phyloP scores from a whole-genome alignment of 2,113 vertebrate genomes.

The Hyperopisus bebe region DNA sequence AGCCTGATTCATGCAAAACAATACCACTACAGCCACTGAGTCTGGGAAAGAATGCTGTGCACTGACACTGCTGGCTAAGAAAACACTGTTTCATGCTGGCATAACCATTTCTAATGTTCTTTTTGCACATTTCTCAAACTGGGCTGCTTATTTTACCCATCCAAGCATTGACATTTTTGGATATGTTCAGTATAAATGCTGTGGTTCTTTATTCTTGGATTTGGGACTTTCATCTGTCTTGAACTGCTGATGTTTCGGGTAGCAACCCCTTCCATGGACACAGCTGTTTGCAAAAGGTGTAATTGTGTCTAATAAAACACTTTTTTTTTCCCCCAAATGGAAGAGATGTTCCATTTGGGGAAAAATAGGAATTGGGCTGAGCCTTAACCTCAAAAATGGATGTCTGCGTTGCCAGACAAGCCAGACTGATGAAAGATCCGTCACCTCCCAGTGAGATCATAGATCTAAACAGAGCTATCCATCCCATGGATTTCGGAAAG shows the following conservation, averaged over 20 bases:
- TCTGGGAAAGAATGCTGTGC: neutral
- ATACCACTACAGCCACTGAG: neutral
- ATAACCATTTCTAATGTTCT: neutral
- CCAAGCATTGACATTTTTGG: neutral
- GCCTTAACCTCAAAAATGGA: neutral
- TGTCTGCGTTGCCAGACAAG: neutral
- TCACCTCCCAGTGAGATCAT: neutral
- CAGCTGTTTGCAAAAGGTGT: slow-evolving; percentile 4
- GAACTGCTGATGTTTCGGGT: neutral
- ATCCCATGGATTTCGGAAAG: neutral
- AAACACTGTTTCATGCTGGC: neutral
- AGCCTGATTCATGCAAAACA: neutral
- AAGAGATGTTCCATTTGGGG: neutral
- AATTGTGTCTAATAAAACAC: neutral
- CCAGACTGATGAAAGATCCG: neutral
- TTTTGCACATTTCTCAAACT: neutral
- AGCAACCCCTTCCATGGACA: neutral
- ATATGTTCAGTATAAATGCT: slow-evolving; percentile 1
- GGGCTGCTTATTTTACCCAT: neutral
- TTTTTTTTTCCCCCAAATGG: neutral
- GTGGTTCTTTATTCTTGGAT: neutral
- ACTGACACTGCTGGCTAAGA: neutral
- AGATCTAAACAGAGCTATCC: neutral
- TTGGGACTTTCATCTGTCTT: neutral
- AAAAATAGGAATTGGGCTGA: neutral